Percentiles rank a stretch among this genome's conserved stretches.
These are phyloP conservation scores for Acropternis orthonyx DNA, from an alignment of 2,797 vertebrate species.

Conservation along the genomic window DNA sequence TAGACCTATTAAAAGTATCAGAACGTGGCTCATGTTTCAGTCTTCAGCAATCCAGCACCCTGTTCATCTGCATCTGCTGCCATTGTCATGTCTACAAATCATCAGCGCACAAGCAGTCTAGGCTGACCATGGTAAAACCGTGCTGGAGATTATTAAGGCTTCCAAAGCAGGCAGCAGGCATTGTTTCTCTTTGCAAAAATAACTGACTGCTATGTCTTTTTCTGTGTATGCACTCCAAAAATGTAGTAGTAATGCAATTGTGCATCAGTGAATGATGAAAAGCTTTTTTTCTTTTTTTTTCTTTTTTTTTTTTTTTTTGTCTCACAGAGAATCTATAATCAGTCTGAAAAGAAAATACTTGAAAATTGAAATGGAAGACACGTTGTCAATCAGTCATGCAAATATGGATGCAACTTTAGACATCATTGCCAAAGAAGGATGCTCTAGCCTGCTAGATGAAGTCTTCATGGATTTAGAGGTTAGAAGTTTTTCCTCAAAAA, in stretches of 20 bases:
- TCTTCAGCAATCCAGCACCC: not conserved
- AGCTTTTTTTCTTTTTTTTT: not conserved
- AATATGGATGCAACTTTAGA: conserved; percentile 86
- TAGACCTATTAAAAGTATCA: not conserved
- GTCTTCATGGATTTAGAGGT: conserved; percentile 97
- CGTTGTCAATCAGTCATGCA: conserved; percentile 73
- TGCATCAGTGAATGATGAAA: not conserved
- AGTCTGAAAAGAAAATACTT: conserved; percentile 95
- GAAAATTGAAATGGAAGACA: conserved; percentile 76
- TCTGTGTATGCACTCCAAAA: not conserved
- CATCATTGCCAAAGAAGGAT: conserved; percentile 90
- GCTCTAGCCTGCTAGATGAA: conserved; percentile 91
- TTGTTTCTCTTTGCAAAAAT: not conserved
- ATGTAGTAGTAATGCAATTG: not conserved
- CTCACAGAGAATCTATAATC: conserved; percentile 89
- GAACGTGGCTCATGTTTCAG: not conserved
- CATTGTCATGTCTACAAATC: not conserved
- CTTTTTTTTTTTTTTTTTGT: not conserved
- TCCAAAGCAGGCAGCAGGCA: not conserved
- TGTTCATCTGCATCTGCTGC: not conserved
- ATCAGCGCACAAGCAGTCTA: not conserved
- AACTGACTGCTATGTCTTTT: not conserved
- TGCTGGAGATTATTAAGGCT: not conserved
- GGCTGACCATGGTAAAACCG: not conserved
- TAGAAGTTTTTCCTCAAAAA: conserved; percentile 13